Base-by-base conservation (phyloP, 2,888 invertebrate genomes). In the Microdon myrmicae region DNA sequence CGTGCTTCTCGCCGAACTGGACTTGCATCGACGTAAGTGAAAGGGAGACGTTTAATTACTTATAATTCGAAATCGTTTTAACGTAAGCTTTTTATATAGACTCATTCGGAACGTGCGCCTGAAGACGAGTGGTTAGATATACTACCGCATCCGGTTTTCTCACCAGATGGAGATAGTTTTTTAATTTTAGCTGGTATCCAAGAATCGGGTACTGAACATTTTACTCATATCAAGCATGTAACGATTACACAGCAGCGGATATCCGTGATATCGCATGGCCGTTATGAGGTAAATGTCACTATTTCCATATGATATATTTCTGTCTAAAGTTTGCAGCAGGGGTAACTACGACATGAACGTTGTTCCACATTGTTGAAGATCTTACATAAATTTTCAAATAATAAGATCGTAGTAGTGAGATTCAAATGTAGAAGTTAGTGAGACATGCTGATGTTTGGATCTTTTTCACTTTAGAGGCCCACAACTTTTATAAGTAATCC, bases 51-150 rank as follows among this genome's bases (percentile, higher is more conserved):
- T 7, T 34, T 5, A 8, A 34, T 19, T 10, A 16, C 17, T n/a
- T 4, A 44, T 31, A 9, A 20, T 38, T 22, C 9, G n/a, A 22
- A 13, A 8, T 4, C 12, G 6, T 5, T 23, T 20, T 26, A 35
- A 8, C 13, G 19, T 7, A 7, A 38, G 34, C n/a, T 25, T 56
- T 35, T 34, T 26, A 25, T 49, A 29, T 75, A 90, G 88, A 90
- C 87, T 31, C 92, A 92, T 79, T 86, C 90, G 25, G 92, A 92
- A 76, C 85, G 92, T 68, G 92, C 92, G 5, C 86, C 89, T 10
- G 92, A 92, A 73, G 87, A 90, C 71, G 87, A 91, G 58, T 94
- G 93, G 93, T 81, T 93, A 54, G 92, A 93, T 74, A 88, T 92
- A 34, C 87, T 92, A 75, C 90, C 90, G 26, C 88, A 90, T 79